phyloP scores from a whole-genome alignment of 2,888 invertebrate species.

The Nematopogon swammerdamellus region DNA sequence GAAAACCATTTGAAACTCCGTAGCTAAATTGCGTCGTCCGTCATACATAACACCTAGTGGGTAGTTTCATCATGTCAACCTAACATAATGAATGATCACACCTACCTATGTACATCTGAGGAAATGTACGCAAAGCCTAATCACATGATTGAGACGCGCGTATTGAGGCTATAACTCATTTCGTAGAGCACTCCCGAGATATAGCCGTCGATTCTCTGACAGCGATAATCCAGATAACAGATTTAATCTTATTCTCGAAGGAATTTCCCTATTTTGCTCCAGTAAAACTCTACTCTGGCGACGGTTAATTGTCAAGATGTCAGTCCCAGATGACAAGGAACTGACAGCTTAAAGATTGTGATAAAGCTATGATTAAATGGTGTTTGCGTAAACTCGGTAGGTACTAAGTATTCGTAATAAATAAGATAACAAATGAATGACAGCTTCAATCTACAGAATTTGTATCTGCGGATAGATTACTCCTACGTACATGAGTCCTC shows the following conservation, averaged over 20 bases:
- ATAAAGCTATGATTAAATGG: neutral
- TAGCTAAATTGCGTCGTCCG: no score
- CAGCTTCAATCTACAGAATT: no score
- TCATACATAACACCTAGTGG: no score
- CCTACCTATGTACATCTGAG: no score
- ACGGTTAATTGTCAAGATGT: neutral
- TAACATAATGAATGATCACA: no score
- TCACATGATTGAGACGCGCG: neutral
- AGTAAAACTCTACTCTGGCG: neutral
- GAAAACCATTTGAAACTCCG: no score
- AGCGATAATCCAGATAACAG: neutral
- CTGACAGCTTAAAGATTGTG: neutral
- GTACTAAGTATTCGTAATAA: neutral
- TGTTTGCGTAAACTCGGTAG: neutral
- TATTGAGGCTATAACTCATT: neutral
- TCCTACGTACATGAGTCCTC: no score
- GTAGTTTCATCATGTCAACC: no score
- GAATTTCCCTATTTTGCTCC: neutral
- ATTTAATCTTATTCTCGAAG: neutral
- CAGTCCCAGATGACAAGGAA: neutral
- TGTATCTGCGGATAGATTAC: no score
- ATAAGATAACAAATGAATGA: neutral
- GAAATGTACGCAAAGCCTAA: neutral
- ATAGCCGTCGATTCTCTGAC: neutral
- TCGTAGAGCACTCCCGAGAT: neutral